Percentiles rank a stretch among this genome's conserved stretches.
phyloP scores from a whole-genome alignment of 2,113 vertebrate genomes.

The Cervus canadensis region DNA sequence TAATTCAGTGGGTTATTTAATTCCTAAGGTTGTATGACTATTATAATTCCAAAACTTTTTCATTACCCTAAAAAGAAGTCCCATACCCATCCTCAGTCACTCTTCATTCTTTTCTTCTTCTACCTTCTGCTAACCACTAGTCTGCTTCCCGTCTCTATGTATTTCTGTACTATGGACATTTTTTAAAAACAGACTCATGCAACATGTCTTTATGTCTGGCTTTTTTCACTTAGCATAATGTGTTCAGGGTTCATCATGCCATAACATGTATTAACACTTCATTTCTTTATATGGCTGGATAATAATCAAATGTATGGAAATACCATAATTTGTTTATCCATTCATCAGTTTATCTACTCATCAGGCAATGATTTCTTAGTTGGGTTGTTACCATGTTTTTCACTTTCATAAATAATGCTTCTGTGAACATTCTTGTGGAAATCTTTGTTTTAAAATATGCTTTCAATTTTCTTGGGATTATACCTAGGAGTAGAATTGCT shows the following conservation, averaged over 20 bases:
- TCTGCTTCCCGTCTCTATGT: neutral
- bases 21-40: neutral
- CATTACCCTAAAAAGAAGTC: neutral
- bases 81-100: neutral
- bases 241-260: neutral
- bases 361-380: neutral
- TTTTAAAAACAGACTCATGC: neutral
- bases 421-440: neutral
- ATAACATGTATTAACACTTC: neutral
- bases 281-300: neutral
- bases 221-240: neutral
- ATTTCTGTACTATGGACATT: neutral
- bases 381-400: neutral
- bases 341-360: neutral
- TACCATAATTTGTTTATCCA: neutral
- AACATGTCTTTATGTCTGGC: neutral
- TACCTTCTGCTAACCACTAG: neutral
- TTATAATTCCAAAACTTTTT: neutral
- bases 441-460: neutral
- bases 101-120: neutral
- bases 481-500: neutral
- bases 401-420: neutral
- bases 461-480: neutral
- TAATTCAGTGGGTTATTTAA: neutral
- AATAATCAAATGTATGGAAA: neutral